Conservation (phyloP, 2,888 invertebrate genomes). For the Dynastes maya region DNA sequence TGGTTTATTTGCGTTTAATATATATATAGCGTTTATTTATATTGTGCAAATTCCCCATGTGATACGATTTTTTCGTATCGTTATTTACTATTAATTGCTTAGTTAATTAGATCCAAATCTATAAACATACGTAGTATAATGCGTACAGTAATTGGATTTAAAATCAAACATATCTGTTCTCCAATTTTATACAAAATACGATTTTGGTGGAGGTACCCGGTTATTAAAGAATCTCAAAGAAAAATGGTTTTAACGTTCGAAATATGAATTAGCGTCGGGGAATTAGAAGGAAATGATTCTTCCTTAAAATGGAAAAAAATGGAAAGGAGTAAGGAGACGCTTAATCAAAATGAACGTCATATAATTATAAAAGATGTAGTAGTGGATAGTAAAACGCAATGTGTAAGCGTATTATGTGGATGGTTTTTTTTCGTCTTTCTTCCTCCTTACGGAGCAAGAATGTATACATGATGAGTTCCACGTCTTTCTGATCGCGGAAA, state of each 20-base stretch:
- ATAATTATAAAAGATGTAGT: conserved; percentile 27
- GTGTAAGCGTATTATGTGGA: conserved; percentile 48
- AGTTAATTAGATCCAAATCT: too few relatives aligned
- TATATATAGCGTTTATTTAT: conserved; percentile 10
- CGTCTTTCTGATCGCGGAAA: conserved; percentile 65
- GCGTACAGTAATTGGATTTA: too few relatives aligned
- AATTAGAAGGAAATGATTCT: too few relatives aligned
- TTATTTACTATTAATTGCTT: background rate
- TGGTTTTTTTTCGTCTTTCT: conserved; percentile 49
- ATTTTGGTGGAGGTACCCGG: too few relatives aligned
- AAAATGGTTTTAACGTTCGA: too few relatives aligned
- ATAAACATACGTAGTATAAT: too few relatives aligned
- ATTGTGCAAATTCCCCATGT: background rate
- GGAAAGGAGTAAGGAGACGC: background rate
- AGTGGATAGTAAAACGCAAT: conserved; percentile 35
- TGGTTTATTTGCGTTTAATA: background rate
- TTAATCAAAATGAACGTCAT: conserved; percentile 18
- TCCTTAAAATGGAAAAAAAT: too few relatives aligned
- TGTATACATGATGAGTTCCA: conserved; percentile 60
- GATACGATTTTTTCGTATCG: background rate
- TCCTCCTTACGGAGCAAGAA: conserved; percentile 50
- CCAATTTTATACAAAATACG: too few relatives aligned
- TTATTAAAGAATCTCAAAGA: too few relatives aligned
- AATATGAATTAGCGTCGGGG: too few relatives aligned
- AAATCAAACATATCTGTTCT: too few relatives aligned